These are phyloP conservation scores for Drosophila algonquin DNA, from an alignment of 2,888 invertebrate genomes.

Conservation along the genomic window DNA sequence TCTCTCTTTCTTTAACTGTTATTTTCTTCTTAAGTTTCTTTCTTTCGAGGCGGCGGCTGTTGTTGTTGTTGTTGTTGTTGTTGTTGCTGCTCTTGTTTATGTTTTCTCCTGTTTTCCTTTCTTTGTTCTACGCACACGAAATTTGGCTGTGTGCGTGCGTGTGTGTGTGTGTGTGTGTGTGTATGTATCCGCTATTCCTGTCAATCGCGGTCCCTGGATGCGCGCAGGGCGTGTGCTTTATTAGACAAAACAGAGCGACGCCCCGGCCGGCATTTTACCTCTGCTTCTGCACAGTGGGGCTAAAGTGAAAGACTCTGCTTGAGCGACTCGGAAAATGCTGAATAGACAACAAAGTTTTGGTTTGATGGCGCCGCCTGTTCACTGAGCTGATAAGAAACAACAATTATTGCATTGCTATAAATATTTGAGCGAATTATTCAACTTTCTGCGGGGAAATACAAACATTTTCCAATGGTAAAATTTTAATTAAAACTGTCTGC, in stretches of 20 bases:
- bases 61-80: conserved; percentile 22
- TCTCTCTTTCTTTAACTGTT: conserved; percentile 24
- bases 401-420: too few relatives aligned
- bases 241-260: conserved; percentile 2
- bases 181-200: conserved; percentile 65
- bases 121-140: conserved; percentile 57
- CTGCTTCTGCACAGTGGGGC: background rate
- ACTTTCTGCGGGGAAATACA: background rate
- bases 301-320: background rate
- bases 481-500: background rate
- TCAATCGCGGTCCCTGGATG: conserved; percentile 25
- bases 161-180: too few relatives aligned
- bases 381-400: too few relatives aligned
- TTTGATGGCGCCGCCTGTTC: background rate
- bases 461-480: background rate
- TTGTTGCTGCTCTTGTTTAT: conserved; percentile 52
- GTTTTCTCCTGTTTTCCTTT: conserved; percentile 39
- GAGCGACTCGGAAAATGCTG: background rate
- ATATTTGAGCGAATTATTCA: background rate
- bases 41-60: conserved; percentile 11
- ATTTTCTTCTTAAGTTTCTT: conserved; percentile 23
- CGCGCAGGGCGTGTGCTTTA: conserved; percentile 41
- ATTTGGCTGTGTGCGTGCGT: conserved; percentile 3
- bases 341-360: background rate
- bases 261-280: conserved; percentile 1